A percentile compares a stretch with the other conserved stretches of the same genome.
phyloP scores from a whole-genome alignment of 2,888 invertebrate genomes.

The Tuta absoluta region DNA sequence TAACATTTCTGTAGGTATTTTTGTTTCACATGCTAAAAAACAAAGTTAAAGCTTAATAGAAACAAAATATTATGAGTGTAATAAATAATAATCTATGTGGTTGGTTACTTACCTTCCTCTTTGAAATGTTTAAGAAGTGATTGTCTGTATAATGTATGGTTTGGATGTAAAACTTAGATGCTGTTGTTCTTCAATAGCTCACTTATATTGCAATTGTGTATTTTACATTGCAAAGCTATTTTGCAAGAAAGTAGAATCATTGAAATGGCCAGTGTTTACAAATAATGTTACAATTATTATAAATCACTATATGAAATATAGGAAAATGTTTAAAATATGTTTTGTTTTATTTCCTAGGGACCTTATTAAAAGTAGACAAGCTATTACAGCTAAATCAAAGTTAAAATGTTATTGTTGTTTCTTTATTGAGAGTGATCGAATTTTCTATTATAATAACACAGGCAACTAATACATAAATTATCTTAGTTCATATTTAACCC shows the following conservation, averaged over 20 bases:
- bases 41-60: no score
- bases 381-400: not conserved
- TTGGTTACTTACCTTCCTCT: not conserved
- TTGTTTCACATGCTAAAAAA: no score
- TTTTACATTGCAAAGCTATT: slow-evolving; percentile 6
- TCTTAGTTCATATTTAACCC: slow-evolving; percentile 47
- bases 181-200: slow-evolving; percentile 9
- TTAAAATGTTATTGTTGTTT: slow-evolving; percentile 27
- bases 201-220: not conserved
- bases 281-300: slow-evolving; percentile 16
- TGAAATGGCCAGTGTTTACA: slow-evolving; percentile 20
- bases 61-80: no score
- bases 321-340: slow-evolving; percentile 19
- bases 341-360: slow-evolving; percentile 20
- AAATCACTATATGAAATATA: slow-evolving; percentile 28
- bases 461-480: slow-evolving; percentile 56
- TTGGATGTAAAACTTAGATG: slow-evolving; percentile 9
- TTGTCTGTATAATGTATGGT: not conserved
- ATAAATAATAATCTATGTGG: not conserved
- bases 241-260: not conserved
- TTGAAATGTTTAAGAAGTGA: not conserved
- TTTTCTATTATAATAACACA: slow-evolving; percentile 47
- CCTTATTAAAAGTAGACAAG: no score
- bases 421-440: slow-evolving; percentile 56
- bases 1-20: not conserved